Evolutionary conservation across 2,888 invertebrate genomes (phyloP), one percentile per base, ranked within the genome.

Genomic region (Ochlodes sylvanus): DNA sequence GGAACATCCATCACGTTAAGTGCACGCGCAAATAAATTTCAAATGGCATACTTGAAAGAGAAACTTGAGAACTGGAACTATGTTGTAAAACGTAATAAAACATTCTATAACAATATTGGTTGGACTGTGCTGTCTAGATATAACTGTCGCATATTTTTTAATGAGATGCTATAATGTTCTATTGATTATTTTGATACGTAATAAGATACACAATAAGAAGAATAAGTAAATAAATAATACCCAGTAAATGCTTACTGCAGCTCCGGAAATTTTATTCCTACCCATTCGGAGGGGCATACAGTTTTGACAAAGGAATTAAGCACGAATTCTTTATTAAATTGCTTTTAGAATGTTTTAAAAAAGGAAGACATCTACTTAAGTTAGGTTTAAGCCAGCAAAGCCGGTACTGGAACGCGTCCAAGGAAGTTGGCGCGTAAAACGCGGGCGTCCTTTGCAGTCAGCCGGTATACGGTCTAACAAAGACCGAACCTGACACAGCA

Each of bases 361-460:
- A 60, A 34, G 34, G 54, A 60, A 54, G 38, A 52, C 15, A 19
- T 27, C 65, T 47, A 67, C 61, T 61, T 32, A 67, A 52, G 42
- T 61, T 66, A 55, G 57, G 44, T 50, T 55, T 34, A 55, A 55
- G 32, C 34, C 17, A 9, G 32, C 32, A 44, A 27, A 50, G 15
- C 41, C 14, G 41, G n/a, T 7, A 72, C 82, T 90, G 91, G 89
- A 89, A 80, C 71, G 74, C 79, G 74, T 87, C 90, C 91, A 90
- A 89, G 83, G 84, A 88, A 88, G 77, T 88, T 84, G 71, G 74
- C 75, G 80, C 70, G 71, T 69, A 71, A 84, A 87, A 86, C 86
- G 85, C 81, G 86, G 82, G 86, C 77, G 81, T 82, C 82, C 78
- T 82, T 77, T 79, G 75, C 82, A 81, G 78, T 78, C 75, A 75